Percentiles rank a stretch among this genome's conserved stretches.
These are phyloP conservation scores for Sisor rabdophorus DNA, from an alignment of 2,113 vertebrate species.

Conservation along the genomic window DNA sequence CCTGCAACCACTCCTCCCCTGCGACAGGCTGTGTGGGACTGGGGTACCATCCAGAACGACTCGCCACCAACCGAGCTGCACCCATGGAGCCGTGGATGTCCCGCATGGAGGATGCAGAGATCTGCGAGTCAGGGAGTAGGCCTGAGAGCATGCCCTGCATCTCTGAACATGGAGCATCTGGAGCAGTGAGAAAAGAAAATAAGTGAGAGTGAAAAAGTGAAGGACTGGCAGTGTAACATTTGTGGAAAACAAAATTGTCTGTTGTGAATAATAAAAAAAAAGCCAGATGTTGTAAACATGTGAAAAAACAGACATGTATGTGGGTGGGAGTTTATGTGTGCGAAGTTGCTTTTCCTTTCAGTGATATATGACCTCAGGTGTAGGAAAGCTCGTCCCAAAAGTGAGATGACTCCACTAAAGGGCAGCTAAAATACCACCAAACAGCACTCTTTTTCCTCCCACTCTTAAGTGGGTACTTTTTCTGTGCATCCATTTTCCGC, in stretches of 20 bases:
- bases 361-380: conserved; percentile 27
- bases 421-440: conserved; percentile 23
- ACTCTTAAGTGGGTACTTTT: conserved; percentile 20
- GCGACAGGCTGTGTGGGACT: conserved; percentile 81
- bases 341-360: conserved; percentile 16
- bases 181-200: not conserved
- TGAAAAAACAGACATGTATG: not conserved
- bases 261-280: conserved; percentile 54
- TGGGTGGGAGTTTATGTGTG: conserved; percentile 12
- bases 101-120: conserved; percentile 88
- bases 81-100: conserved; percentile 91
- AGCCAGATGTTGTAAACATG: conserved; percentile 3
- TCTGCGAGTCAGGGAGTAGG: conserved; percentile 87
- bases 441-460: conserved; percentile 21
- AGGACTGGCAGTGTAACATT: conserved; percentile 41
- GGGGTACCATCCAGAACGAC: conserved; percentile 93
- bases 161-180: conserved; percentile 91
- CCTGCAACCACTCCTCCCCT: conserved; percentile 94
- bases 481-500: conserved; percentile 18
- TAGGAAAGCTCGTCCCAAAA: conserved; percentile 38
- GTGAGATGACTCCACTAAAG: conserved; percentile 30
- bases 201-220: not conserved
- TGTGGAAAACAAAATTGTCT: conserved; percentile 41
- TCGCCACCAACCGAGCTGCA: conserved; percentile 87
- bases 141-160: conserved; percentile 95